Conservation (phyloP, 2,888 invertebrate species). For the Hydrotaea cyrtoneurina region DNA sequence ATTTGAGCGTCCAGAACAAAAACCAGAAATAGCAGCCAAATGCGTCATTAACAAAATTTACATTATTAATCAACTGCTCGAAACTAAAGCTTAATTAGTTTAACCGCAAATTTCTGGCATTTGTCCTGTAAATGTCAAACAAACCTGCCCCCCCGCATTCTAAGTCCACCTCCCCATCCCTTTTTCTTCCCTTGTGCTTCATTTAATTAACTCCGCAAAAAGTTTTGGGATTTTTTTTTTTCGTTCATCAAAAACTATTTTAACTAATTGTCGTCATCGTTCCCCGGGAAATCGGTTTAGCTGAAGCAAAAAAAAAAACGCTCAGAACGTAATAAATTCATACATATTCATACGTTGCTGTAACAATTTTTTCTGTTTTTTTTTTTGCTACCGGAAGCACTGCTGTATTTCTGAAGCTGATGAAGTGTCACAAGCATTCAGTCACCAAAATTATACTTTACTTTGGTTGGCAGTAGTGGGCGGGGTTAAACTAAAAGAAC, state of each 20-base stretch:
- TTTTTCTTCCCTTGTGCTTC: constrained; percentile 32
- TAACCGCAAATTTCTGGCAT: constrained; percentile 49
- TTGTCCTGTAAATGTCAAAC: background rate
- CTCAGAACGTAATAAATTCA: constrained; percentile 64
- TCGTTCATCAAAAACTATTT: constrained; percentile 39
- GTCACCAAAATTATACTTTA: constrained; percentile 17
- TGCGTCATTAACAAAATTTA: constrained; percentile 52
- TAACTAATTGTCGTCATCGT: constrained; percentile 64
- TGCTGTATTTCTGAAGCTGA: constrained; percentile 54
- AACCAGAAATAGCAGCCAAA: no score
- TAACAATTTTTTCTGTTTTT: constrained; percentile 37
- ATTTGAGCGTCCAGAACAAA: no score
- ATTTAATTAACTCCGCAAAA: constrained; percentile 62
- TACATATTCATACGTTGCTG: constrained; percentile 53
- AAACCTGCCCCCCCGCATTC: no score
- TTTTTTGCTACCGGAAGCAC: background rate
- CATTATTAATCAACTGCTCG: constrained; percentile 66
- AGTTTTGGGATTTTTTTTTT: constrained; percentile 40
- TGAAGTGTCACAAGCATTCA: constrained; percentile 66
- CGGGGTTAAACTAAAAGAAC: no score
- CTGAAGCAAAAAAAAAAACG: constrained; percentile 31
- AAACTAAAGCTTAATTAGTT: constrained; percentile 64
- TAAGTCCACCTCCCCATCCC: background rate
- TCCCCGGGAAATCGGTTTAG: constrained; percentile 53
- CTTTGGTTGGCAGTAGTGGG: constrained; percentile 5